A percentile compares a stretch with the other conserved stretches of the same genome.
Evolutionary conservation across 2,888 invertebrate genomes (phyloP).

Genomic region (Galeopsomyia nigrocyanea): DNA sequence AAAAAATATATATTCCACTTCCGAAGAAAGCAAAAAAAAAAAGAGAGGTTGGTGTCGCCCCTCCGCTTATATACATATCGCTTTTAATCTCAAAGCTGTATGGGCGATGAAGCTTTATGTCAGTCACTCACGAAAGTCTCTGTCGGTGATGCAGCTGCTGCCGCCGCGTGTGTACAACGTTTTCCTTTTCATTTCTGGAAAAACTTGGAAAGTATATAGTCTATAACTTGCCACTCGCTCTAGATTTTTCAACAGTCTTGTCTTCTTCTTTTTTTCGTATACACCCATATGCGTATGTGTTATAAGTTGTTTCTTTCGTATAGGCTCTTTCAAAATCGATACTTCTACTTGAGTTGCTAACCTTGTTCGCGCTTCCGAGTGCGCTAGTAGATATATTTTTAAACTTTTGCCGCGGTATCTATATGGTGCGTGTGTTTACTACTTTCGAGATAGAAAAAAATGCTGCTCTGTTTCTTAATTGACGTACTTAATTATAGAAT

Average conservation of each 20-base stretch:
- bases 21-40: neutral
- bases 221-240: slow-evolving; percentile 17
- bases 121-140: slow-evolving; percentile 22
- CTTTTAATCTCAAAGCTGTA: slow-evolving; percentile 23
- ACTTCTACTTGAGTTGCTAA: no score
- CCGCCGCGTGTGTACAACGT: slow-evolving; percentile 9
- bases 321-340: no score
- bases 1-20: neutral
- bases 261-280: neutral
- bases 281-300: no score
- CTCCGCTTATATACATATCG: slow-evolving; percentile 11
- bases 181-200: slow-evolving; percentile 15
- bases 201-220: neutral
- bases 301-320: no score
- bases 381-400: no score
- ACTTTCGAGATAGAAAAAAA: no score
- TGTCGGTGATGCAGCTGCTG: neutral
- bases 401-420: no score
- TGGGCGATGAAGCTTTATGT: slow-evolving; percentile 29
- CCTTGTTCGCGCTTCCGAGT: no score
- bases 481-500: no score
- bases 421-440: no score
- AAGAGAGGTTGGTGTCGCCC: neutral
- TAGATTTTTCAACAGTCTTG: neutral
- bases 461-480: no score